Conservation (phyloP, 2,888 invertebrate species). For the Drosophila silvestris region DNA sequence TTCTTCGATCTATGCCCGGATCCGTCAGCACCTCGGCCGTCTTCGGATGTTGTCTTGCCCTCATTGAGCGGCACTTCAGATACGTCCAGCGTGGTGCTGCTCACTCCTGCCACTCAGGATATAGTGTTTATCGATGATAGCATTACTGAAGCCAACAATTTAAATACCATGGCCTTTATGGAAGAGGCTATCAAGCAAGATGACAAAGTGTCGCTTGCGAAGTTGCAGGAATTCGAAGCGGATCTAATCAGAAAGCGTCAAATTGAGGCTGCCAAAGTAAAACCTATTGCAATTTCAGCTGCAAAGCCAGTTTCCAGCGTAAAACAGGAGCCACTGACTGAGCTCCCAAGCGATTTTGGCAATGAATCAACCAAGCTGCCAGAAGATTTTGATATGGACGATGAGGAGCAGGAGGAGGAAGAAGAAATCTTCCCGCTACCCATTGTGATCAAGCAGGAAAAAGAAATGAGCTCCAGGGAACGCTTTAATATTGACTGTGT, state of each 20-base stretch:
- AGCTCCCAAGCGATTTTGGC: slow-evolving; percentile 40
- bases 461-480: slow-evolving; percentile 51
- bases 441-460: slow-evolving; percentile 58
- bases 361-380: slow-evolving; percentile 67
- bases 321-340: slow-evolving; percentile 57
- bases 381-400: slow-evolving; percentile 57
- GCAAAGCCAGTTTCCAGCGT: background rate
- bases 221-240: slow-evolving; percentile 71
- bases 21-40: slow-evolving; percentile 19
- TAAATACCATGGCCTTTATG: slow-evolving; percentile 78
- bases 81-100: slow-evolving; percentile 74
- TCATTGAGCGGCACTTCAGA: slow-evolving; percentile 37
- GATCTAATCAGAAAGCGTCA: slow-evolving; percentile 59
- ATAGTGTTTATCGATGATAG: slow-evolving; percentile 82
- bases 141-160: slow-evolving; percentile 33
- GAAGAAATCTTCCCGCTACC: slow-evolving; percentile 71
- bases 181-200: slow-evolving; percentile 64
- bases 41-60: slow-evolving; percentile 24
- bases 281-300: background rate
- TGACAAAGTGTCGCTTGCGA: slow-evolving; percentile 58
- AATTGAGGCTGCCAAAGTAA: slow-evolving; percentile 20
- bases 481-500: slow-evolving; percentile 70
- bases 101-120: slow-evolving; percentile 82
- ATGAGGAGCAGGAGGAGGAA: slow-evolving; percentile 43
- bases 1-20: slow-evolving; percentile 40